Evolutionary conservation across 64 coral and sea anemone genomes (phyloP).

Genomic region (Montipora sp.): DNA sequence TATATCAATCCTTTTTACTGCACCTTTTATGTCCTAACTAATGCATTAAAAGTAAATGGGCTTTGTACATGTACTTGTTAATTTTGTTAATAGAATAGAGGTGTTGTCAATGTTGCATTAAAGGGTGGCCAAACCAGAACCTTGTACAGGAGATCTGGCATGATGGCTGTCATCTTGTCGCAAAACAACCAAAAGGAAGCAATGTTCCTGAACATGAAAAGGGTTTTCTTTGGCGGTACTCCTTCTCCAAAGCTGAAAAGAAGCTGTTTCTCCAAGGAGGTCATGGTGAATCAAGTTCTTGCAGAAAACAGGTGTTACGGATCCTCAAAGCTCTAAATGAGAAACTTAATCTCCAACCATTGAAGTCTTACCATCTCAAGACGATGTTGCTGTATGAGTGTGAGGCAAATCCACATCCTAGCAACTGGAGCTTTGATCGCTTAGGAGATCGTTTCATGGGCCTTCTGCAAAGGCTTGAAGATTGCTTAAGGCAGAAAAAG

Average conservation of each 20-base stretch:
- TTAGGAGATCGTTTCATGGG: slow-evolving; percentile 23
- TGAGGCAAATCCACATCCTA: slow-evolving; percentile 18
- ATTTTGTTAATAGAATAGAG: too few species aligned
- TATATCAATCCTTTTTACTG: too few species aligned
- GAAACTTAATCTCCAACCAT: slow-evolving; percentile 10
- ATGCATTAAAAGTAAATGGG: too few species aligned
- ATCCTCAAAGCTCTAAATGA: slow-evolving; percentile 50
- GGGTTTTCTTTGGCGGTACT: slow-evolving; percentile 38
- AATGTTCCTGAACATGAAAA: not conserved
- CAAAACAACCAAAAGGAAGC: slow-evolving; percentile 30
- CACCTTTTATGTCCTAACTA: too few species aligned
- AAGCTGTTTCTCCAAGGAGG: slow-evolving; percentile 10
- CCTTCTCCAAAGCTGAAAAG: slow-evolving; percentile 59
- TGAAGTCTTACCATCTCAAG: slow-evolving; percentile 77
- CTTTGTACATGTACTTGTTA: too few species aligned
- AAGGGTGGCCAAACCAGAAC: slow-evolving; percentile 53
- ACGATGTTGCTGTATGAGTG: slow-evolving; percentile 71
- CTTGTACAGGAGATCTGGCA: slow-evolving; percentile 20
- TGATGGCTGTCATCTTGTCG: slow-evolving; percentile 52
- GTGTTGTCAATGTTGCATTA: not conserved
- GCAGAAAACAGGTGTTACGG: slow-evolving; percentile 45
- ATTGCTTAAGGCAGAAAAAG: not conserved
- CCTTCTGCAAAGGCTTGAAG: not conserved
- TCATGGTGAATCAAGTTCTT: slow-evolving; percentile 12
- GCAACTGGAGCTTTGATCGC: not conserved